Conservation (phyloP, 1,140 invertebrate genomes). For the Brachionus sp. region DNA sequence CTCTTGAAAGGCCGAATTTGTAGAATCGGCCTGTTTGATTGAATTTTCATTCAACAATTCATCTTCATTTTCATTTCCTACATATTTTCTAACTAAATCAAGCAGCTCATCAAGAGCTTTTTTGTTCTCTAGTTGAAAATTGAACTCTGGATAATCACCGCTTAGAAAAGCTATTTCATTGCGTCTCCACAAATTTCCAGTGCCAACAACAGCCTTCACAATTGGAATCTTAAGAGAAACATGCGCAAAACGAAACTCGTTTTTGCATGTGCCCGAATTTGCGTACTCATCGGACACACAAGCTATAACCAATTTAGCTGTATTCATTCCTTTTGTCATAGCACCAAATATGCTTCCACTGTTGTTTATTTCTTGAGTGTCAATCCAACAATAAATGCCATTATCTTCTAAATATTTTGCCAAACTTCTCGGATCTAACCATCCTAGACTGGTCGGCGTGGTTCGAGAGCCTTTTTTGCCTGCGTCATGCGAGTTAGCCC, state of each 20-base stretch:
- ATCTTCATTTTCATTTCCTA: constrained; percentile 46
- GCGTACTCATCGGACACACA: constrained; percentile 50
- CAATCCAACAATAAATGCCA: constrained; percentile 54
- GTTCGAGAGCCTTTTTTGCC: constrained; percentile 49
- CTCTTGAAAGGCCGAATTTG: constrained; percentile 49
- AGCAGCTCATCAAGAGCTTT: neutral
- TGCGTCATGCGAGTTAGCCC: constrained; percentile 54
- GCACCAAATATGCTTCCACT: neutral
- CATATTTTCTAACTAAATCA: neutral
- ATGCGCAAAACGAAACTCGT: constrained; percentile 15
- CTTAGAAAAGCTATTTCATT: constrained; percentile 53
- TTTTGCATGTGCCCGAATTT: constrained; percentile 50
- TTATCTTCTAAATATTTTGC: constrained; percentile 51
- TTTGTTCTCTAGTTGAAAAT: constrained; percentile 52
- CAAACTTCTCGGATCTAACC: constrained; percentile 53
- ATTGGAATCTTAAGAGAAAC: constrained; percentile 12
- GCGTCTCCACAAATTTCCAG: constrained; percentile 42
- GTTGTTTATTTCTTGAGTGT: constrained; percentile 46
- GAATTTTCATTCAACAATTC: constrained; percentile 46
- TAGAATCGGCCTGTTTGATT: constrained; percentile 50
- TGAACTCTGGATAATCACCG: constrained; percentile 52
- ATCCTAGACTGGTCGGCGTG: constrained; percentile 44
- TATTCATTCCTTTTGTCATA: neutral
- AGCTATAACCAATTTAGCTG: neutral
- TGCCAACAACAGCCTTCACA: neutral